These are phyloP conservation scores for Zaprionus gabonicus DNA, from an alignment of 1,140 invertebrate species.

Conservation along the genomic window DNA sequence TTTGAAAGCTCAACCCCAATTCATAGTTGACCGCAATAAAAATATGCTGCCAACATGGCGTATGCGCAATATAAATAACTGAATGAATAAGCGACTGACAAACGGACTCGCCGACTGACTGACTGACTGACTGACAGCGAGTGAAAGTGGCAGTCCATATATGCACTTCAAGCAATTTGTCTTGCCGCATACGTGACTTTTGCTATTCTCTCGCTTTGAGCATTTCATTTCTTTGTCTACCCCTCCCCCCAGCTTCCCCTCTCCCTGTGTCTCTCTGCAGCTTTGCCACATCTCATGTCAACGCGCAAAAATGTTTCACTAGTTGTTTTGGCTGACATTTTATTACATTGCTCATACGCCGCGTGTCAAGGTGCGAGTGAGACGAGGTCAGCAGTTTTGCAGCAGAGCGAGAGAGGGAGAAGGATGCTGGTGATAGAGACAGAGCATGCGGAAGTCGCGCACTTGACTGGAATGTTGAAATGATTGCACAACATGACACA, in stretches of 20 bases:
- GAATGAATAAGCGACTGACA: conserved; percentile 54
- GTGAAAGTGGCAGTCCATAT: conserved; percentile 52
- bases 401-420: neutral
- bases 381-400: conserved; percentile 61
- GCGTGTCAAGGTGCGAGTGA: conserved; percentile 57
- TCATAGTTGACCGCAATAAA: conserved; percentile 69
- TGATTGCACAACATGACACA: conserved; percentile 69
- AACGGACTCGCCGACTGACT: conserved; percentile 12
- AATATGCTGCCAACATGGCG: conserved; percentile 59
- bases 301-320: conserved; percentile 49
- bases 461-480: conserved; percentile 50
- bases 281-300: conserved; percentile 13
- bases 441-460: conserved; percentile 52
- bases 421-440: conserved; percentile 32
- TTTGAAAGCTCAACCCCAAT: conserved; percentile 56
- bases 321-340: conserved; percentile 43
- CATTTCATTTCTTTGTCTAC: conserved; percentile 23
- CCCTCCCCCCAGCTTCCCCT: neutral
- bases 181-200: conserved; percentile 75
- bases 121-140: conserved; percentile 32
- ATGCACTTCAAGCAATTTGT: conserved; percentile 76
- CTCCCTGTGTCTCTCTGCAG: neutral
- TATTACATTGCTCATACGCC: conserved; percentile 59
- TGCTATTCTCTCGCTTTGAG: conserved; percentile 43
- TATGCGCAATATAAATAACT: conserved; percentile 82